Base-by-base conservation (phyloP, 1,140 invertebrate species). In the Metopolophium dirhodum region DNA sequence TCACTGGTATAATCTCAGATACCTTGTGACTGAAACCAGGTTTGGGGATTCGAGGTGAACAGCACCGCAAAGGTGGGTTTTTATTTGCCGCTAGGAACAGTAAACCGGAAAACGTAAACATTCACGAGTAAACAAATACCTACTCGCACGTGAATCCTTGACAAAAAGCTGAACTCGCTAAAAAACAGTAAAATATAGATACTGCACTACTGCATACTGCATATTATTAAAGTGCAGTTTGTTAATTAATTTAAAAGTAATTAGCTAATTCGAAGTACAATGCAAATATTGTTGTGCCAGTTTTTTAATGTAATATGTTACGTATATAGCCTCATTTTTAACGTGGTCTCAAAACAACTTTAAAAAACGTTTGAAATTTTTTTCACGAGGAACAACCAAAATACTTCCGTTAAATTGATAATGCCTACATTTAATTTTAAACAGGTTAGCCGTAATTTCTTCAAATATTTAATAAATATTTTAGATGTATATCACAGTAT, bases 21-120 rank as follows among this genome's bases (percentile, higher is more conserved):
- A 49, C 49, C 47, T n/a, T 23, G 47, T 35, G 3, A 22, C 47
- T n/a, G 22, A 88, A n/a, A 54, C 87, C 49, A n/a, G 87, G 87
- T 54, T 51, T 54, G 20, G 51, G 47, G 86, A 18, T 49, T 88
- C 87, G 87, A 88, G 87, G 87, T 88, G n/a, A 88, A n/a, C 87
- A 88, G 51, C 87, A 51, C 87, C 14, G 45, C 45, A 49, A n/a
- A 87, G 45, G 45, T 49, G 85, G 49, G 47, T 35, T 88, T 26
- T 35, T 35, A 51, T 49, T 86, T 45, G 41, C 41, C 23, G 7
- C 14, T n/a, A 87, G 30, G 30, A 87, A 87, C 1, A 87, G 14
- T 8, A 51, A 54, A n/a, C 87, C 47, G 87, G 87, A 88, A 88
- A 83, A 83, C 7, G 37, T 85, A 26, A 41, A 4, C 83, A 23